phyloP scores from a whole-genome alignment of 2,888 invertebrate species.

The Cryptocheilus praepositus region DNA sequence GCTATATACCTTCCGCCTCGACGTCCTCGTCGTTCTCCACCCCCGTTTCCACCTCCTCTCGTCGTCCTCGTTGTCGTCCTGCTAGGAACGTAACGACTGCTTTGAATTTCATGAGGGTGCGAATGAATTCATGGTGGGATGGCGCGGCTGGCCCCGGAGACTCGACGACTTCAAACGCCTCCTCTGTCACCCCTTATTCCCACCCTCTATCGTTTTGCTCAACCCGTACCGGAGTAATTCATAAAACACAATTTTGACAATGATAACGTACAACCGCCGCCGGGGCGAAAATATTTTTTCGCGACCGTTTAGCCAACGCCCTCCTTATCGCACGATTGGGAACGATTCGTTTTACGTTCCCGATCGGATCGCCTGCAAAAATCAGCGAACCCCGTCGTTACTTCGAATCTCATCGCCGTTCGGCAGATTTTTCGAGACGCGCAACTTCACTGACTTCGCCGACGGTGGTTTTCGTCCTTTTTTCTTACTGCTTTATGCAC shows the following conservation, averaged over 20 bases:
- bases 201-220: slow-evolving; percentile 9
- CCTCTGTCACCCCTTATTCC: slow-evolving; percentile 14
- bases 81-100: slow-evolving; percentile 68
- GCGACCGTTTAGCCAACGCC: neutral
- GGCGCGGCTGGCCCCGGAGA: slow-evolving; percentile 57
- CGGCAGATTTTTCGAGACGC: too few species aligned
- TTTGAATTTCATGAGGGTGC: slow-evolving; percentile 73
- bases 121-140: slow-evolving; percentile 65
- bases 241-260: slow-evolving; percentile 10
- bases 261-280: neutral
- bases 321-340: neutral
- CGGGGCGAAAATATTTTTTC: neutral
- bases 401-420: too few species aligned
- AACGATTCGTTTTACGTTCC: neutral
- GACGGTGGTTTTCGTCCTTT: too few species aligned
- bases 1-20: slow-evolving; percentile 26
- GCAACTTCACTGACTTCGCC: too few species aligned
- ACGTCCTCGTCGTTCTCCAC: slow-evolving; percentile 24
- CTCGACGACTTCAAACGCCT: slow-evolving; percentile 52
- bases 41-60: slow-evolving; percentile 7
- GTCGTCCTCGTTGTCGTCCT: slow-evolving; percentile 54
- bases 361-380: neutral
- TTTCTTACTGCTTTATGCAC: too few species aligned
- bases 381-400: neutral
- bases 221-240: slow-evolving; percentile 2